phyloP scores from a whole-genome alignment of 1,140 invertebrate species.

The Rhagoletis zephyria region DNA sequence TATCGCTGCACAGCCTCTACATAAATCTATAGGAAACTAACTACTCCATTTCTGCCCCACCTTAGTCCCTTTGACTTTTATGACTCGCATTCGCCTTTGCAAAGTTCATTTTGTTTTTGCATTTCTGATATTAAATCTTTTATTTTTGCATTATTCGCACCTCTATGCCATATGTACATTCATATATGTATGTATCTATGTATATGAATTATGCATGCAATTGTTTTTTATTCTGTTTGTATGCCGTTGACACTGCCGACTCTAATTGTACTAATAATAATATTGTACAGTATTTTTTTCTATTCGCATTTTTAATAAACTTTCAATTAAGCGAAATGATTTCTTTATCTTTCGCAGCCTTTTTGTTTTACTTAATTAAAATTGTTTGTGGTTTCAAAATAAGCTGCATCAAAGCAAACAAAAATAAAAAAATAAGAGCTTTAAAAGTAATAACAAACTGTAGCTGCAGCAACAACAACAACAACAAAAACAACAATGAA shows the following conservation, averaged over 20 bases:
- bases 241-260: neutral
- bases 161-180: neutral
- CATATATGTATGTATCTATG: no score
- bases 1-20: no score
- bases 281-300: neutral
- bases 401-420: no score
- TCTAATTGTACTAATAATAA: conserved; percentile 47
- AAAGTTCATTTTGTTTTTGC: conserved; percentile 21
- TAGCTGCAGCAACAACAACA: neutral
- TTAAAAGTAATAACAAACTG: conserved; percentile 18
- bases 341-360: conserved; percentile 1
- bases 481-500: neutral
- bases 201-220: no score
- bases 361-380: conserved; percentile 42
- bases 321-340: conserved; percentile 44
- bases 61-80: neutral
- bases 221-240: no score
- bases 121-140: neutral
- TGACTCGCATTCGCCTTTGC: neutral
- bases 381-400: neutral
- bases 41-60: neutral
- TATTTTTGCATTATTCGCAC: neutral
- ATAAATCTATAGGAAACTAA: no score
- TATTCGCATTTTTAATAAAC: conserved; percentile 26
- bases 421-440: neutral